Base-by-base conservation (phyloP, 2,113 vertebrate genomes). In the Trematomus loennbergii region DNA sequence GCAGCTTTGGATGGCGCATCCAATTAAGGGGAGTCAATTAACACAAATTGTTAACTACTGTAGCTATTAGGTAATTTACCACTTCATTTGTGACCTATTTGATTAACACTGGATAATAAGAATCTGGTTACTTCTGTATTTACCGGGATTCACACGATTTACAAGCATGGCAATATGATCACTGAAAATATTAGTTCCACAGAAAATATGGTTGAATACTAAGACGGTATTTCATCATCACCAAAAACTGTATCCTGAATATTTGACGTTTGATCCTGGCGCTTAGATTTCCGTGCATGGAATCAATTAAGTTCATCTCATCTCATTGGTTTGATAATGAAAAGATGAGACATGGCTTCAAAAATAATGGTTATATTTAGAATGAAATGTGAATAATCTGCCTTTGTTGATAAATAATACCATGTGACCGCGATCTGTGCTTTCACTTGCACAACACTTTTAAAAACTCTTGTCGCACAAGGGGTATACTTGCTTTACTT, bases 381-480 rank as follows among this genome's bases (percentile, higher is more conserved):
- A 40, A 18, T 61, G 9, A 3, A 15, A 36, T 73, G 15, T 16
- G 13, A 13, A 62, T 29, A 52, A 53, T 17, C n/a, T 63, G 49
- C 33, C 5, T 71, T 16, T 52, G 29, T 46, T 43, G 25, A 69
- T 69, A 9, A 72, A 60, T n/a, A n/a, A n/a, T 60, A 15, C 63
- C n/a, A 40, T 52, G 65, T 9, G n/a, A 52, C n/a, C 0, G 0
- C 9, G 17, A 33, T 50, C n/a, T 70, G 67, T 22, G 36, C 45
- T 25, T 17, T 70, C 5, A 2, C n/a, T 9, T 18, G 15, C 12
- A 45, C 36, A 45, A 9, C n/a, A 74, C 18, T 20, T 40, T 50
- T 22, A 25, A 25, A 62, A 9, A 43, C 18, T 9, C 1, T 33
- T 72, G 18, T 69, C 2, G 15, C 53, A 65, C 1, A 0, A 6